Conservation (phyloP, 1,140 invertebrate genomes). For the Drosophila rufa region DNA sequence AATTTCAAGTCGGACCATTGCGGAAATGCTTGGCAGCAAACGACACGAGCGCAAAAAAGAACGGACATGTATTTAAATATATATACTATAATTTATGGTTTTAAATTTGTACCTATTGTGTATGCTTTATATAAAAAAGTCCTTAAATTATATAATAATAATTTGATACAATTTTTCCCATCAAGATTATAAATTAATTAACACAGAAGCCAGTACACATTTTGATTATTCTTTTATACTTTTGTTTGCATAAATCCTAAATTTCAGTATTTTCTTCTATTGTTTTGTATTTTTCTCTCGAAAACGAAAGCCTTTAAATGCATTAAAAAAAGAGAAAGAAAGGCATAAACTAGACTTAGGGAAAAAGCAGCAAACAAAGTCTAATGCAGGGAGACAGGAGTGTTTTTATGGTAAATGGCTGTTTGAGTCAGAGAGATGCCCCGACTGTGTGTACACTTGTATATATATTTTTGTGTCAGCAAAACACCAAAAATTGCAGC, state of each 20-base stretch:
- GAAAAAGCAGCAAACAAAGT: constrained; percentile 14
- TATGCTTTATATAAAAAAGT: neutral
- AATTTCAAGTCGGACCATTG: constrained; percentile 64
- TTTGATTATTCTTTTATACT: neutral
- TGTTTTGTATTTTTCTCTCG: neutral
- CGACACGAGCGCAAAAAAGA: constrained; percentile 28
- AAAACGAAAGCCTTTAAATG: neutral
- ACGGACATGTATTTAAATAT: constrained; percentile 17
- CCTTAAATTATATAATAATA: neutral
- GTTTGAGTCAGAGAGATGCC: constrained; percentile 1
- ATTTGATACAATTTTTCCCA: too few species aligned
- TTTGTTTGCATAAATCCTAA: neutral
- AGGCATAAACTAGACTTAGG: neutral
- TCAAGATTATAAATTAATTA: neutral
- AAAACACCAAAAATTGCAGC: constrained; percentile 64
- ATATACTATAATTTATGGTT: constrained; percentile 1
- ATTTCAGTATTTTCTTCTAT: neutral
- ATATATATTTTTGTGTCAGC: constrained; percentile 18
- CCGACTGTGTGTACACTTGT: constrained; percentile 3
- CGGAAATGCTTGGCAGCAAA: constrained; percentile 66
- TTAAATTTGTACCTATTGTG: neutral
- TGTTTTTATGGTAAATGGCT: constrained; percentile 14
- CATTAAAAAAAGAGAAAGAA: neutral
- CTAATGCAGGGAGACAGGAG: constrained; percentile 4
- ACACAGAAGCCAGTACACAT: neutral